Base-by-base conservation (phyloP, 2,888 invertebrate genomes). In the Odontothrips loti region DNA sequence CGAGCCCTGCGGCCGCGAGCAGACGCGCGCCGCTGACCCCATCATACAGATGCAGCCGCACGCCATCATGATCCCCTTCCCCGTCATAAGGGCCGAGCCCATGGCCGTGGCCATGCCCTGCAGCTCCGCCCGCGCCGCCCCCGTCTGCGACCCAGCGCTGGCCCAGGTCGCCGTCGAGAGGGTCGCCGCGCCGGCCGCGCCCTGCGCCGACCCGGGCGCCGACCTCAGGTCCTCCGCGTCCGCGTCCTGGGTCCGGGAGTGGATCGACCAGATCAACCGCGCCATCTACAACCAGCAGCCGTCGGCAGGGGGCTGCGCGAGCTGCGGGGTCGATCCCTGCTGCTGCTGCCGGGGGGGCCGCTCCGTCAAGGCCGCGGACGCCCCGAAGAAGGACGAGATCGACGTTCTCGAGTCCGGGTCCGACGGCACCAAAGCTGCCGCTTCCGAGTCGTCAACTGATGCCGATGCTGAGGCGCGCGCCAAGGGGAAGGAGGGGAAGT, bases 261-360 rank as follows among this genome's bases (percentile, higher is more conserved):
- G 68, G 68, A 23, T 75, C 27, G 27, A 75, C 23, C 23, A 75
- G 68, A 27, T 75, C 68, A 75, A 27, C 68, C 68, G 68, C 68
- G 68, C 68, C 23, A n/a, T 75, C 27, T 4, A 12, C 11, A 27
- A 75, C 27, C 12, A n/a, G 68, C 68, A 75, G 68, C 68, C 20
- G 68, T 4, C 12, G 51, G 15, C 23, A 10, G 23, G 27, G 23
- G 23, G 23, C 27, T 75, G 68, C 23, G 23, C 10, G 23, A 12
- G 23, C 68, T 75, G 68, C 68, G 68, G 68, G 68, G 23, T 11
- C 20, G 20, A 58, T 23, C 27, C 68, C 27, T 75, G 68, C 68
- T 23, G 9, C 68, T 75, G 12, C 68, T 75, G 68, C 68, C 68
- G 68, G 1, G 68, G 68, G 8, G 23, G 27, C 23, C 23, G 68